Evolutionary conservation across 2,888 invertebrate species (phyloP), one percentile per base, ranked within the genome.

Genomic region (Serrognathus titanus): DNA sequence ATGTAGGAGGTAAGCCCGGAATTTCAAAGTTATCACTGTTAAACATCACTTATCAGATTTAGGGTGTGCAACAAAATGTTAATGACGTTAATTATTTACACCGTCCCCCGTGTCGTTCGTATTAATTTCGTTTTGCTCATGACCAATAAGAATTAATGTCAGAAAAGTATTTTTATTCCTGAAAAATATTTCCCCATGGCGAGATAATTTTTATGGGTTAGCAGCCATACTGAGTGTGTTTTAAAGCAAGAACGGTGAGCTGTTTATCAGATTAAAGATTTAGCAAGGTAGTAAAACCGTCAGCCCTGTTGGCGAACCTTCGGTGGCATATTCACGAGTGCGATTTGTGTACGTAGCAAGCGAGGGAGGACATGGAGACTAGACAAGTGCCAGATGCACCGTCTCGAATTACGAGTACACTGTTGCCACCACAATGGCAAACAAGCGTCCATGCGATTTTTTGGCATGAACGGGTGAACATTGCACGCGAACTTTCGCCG

Each of bases 321-420:
- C 66, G 63, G 66, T 65, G 66, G 69, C 67, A 65, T 65, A 63
- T 67, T 67, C 63, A 63, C 63, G 65, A 62, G 51, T 56, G 63
- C 67, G 62, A 68, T 68, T 67, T 66, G 66, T 67, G 68, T 63
- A 50, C 58, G 53, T 60, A 48, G 55, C 60, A 51, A 51, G 59
- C 57, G 61, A 51, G 59, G 61, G 58, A 62, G 58, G 55, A 62
- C 59, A 58, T 60, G 57, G 53, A 43, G 54, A 55, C 55, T 55
- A 57, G 57, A 61, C 57, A 62, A 60, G 56, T 56, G 49, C 58
- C 58, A 62, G 62, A 53, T 58, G 59, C 53, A 53, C 39, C 45
- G 55, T 11, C 43, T 43, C 43, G 43, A 43, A 43, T 43, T 43
- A 43, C 57, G 60, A 60, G 47, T 53, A 39, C 53, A 54, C 54